phyloP scores from a whole-genome alignment of 92 coral and sea anemone genomes.

The Ricordea florida region DNA sequence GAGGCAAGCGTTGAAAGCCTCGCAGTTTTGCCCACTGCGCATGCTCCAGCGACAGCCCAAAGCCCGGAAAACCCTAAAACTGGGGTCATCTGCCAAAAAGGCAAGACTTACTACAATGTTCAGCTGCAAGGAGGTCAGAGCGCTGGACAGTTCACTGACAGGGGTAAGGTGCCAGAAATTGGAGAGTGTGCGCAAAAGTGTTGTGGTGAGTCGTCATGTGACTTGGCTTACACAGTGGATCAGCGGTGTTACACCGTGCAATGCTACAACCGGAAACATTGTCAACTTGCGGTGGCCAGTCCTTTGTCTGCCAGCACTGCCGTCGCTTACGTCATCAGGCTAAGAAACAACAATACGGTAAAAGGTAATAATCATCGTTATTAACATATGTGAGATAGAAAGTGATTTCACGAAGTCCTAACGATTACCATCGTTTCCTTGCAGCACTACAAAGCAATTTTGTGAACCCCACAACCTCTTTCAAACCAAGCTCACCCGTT shows the following conservation, averaged over 20 bases:
- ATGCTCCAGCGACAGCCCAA: neutral
- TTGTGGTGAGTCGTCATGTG: conserved; percentile 83
- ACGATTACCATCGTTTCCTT: too few relatives aligned
- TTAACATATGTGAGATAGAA: too few relatives aligned
- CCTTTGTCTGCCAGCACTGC: conserved; percentile 80
- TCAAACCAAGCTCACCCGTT: neutral
- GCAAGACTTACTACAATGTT: conserved; percentile 68
- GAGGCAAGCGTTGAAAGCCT: conserved; percentile 66
- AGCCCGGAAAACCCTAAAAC: neutral
- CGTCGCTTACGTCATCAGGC: conserved; percentile 68
- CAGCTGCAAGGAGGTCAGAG: conserved; percentile 84
- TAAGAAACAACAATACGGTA: conserved; percentile 26
- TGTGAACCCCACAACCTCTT: neutral
- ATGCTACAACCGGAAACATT: conserved; percentile 72
- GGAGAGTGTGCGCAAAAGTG: conserved; percentile 76
- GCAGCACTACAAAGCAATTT: too few relatives aligned
- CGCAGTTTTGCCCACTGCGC: neutral
- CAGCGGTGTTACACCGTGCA: conserved; percentile 81
- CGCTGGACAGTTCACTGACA: conserved; percentile 79
- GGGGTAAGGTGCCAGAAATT: conserved; percentile 75
- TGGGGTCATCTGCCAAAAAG: conserved; percentile 55
- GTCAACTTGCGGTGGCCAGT: conserved; percentile 69
- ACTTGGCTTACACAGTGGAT: conserved; percentile 82
- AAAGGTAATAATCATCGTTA: conserved; percentile 21
- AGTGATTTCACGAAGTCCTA: too few relatives aligned